Base-by-base conservation (phyloP, 1,140 invertebrate genomes). In the Zaprionus vittiger region DNA sequence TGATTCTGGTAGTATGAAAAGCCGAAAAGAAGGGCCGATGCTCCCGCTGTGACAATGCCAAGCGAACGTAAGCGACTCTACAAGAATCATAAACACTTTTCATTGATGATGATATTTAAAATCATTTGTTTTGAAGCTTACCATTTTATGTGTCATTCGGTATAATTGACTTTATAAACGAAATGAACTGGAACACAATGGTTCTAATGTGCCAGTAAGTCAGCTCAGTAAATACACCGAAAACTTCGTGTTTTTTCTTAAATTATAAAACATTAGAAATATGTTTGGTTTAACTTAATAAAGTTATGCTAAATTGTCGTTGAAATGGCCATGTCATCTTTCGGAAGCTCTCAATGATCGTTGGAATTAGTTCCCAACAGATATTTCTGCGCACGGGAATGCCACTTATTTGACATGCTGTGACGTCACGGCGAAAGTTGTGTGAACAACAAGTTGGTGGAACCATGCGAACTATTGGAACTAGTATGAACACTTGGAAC, bases 21-120 rank as follows among this genome's bases (percentile, higher is more conserved):
- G 17, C 81, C 85, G n/a, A 69, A 47, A 12, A 44, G 55, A 7
- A 89, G 4, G 4, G 76, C 70, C 7, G 85, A 20, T 7, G 81
- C 85, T 15, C 85, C 85, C 1, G 54, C 67, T 41, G 85, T 89
- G 4, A 89, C 81, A 54, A 90, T 80, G 17, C 73, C 73, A 20
- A 89, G 68, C 9, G 85, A 90, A 5, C 81, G 81, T 20, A 89
- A 31, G 17, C 81, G 81, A 54, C 62, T 59, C 86, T 89, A 38
- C 11, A 54, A 55, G 4, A 52, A 54, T 49, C 2, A 59, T 7
- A 17, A 11, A 9, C 2, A 4, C 38, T 67, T 54, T 28, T 6
- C 17, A 49, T 44, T 22, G 24, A 31, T 15, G 56, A 63, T 2
- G 5, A 57, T 28, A 24, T 56, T 55, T 14, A 66, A 67, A 49